phyloP scores from a whole-genome alignment of 2,113 vertebrate species.

The Equus przewalskii region DNA sequence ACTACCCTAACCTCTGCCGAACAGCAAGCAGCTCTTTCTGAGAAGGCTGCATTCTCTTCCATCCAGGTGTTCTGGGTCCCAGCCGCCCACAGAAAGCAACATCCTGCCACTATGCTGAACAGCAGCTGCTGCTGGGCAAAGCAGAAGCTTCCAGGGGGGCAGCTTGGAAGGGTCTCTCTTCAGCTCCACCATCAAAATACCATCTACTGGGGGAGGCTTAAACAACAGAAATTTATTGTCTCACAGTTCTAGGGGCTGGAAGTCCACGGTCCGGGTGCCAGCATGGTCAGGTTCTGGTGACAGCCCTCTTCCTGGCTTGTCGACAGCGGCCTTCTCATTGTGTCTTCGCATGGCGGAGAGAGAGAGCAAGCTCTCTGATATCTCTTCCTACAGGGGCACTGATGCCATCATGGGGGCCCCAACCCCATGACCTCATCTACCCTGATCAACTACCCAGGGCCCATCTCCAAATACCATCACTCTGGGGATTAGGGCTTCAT shows the following conservation, averaged over 20 bases:
- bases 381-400: background rate
- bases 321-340: too few species aligned
- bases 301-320: background rate
- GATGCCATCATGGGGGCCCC: background rate
- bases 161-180: background rate
- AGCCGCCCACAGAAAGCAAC: background rate
- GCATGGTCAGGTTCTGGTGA: background rate
- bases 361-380: background rate
- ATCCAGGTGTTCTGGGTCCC: background rate
- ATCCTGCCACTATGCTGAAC: rapidly evolving
- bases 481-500: background rate
- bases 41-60: background rate
- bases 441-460: background rate
- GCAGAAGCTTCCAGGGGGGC: background rate
- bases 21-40: background rate
- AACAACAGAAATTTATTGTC: background rate
- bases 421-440: background rate
- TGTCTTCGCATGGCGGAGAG: background rate
- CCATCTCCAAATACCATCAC: background rate
- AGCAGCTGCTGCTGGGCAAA: rapidly evolving
- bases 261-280: background rate
- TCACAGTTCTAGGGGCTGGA: background rate
- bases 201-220: too few species aligned
- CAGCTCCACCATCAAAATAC: background rate
- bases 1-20: background rate